Evolutionary conservation across 1,140 invertebrate species (phyloP).

Genomic region (Lanistes nyassanus): DNA sequence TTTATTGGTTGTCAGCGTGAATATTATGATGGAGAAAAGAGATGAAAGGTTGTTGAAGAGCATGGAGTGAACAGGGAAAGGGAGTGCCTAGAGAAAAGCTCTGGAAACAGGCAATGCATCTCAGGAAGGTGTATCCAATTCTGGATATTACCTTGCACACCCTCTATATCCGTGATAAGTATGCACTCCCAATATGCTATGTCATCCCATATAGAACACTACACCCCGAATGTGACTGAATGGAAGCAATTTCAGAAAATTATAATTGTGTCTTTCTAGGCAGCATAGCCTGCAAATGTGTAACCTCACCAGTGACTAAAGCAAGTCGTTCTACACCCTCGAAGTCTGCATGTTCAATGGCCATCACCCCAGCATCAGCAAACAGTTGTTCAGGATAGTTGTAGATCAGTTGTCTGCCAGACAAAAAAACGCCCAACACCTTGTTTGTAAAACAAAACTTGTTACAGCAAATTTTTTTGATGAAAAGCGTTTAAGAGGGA

Average conservation of each 20-base stretch:
- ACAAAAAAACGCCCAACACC: conserved; percentile 11
- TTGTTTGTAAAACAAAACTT: neutral
- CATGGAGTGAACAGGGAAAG: too few relatives aligned
- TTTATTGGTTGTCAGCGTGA: too few relatives aligned
- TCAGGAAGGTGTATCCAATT: too few relatives aligned
- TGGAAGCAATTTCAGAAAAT: neutral
- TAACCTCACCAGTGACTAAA: conserved; percentile 83
- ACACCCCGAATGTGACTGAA: neutral
- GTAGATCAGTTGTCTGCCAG: conserved; percentile 93
- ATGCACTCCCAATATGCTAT: too few relatives aligned
- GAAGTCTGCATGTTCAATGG: conserved; percentile 99
- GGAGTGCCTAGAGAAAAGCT: too few relatives aligned
- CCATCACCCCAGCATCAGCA: conserved; percentile 98
- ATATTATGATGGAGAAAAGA: too few relatives aligned
- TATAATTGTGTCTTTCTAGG: neutral
- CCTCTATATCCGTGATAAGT: too few relatives aligned
- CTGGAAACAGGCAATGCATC: too few relatives aligned
- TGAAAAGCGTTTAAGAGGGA: neutral
- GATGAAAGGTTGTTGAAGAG: too few relatives aligned
- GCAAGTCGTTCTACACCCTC: conserved; percentile 98
- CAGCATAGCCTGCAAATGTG: neutral
- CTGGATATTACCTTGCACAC: too few relatives aligned
- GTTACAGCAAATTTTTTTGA: neutral
- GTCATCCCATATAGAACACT: neutral
- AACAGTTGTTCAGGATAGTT: conserved; percentile 99